phyloP scores from a whole-genome alignment of 2,888 invertebrate species.

The Rhagonycha fulva region DNA sequence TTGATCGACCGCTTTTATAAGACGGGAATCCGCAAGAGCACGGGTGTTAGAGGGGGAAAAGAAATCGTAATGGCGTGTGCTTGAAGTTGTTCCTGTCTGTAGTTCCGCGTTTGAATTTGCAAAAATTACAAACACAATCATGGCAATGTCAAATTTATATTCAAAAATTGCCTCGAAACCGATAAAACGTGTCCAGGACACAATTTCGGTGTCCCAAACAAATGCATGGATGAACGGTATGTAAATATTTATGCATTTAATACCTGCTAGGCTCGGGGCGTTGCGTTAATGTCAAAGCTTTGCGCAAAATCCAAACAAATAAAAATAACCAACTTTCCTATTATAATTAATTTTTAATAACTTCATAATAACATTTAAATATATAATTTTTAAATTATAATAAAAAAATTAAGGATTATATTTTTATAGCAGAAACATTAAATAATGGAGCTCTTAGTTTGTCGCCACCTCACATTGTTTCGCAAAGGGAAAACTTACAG shows the following conservation, averaged over 20 bases:
- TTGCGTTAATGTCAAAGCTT: slow-evolving; percentile 7
- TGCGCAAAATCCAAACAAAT: slow-evolving; percentile 23
- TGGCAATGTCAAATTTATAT: slow-evolving; percentile 78
- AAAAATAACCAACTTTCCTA: background rate
- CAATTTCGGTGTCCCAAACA: slow-evolving; percentile 79
- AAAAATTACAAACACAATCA: slow-evolving; percentile 34
- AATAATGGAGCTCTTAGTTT: slow-evolving; percentile 76
- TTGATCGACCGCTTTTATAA: slow-evolving; percentile 26
- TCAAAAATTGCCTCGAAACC: slow-evolving; percentile 76
- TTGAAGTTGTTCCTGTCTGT: slow-evolving; percentile 15
- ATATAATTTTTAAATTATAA: background rate
- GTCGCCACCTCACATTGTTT: slow-evolving; percentile 74
- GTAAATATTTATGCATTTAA: slow-evolving; percentile 15
- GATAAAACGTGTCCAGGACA: slow-evolving; percentile 76
- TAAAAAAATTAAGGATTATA: background rate
- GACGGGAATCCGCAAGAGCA: background rate
- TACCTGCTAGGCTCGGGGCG: slow-evolving; percentile 28
- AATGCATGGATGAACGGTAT: slow-evolving; percentile 87
- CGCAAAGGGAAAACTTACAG: slow-evolving; percentile 67
- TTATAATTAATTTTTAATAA: background rate
- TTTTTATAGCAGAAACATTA: slow-evolving; percentile 66
- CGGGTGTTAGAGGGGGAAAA: slow-evolving; percentile 12
- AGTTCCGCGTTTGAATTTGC: slow-evolving; percentile 11
- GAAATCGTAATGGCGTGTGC: slow-evolving; percentile 32
- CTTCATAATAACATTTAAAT: background rate